phyloP scores from a whole-genome alignment of 2,888 invertebrate genomes.

The Ochlodes sylvanus region DNA sequence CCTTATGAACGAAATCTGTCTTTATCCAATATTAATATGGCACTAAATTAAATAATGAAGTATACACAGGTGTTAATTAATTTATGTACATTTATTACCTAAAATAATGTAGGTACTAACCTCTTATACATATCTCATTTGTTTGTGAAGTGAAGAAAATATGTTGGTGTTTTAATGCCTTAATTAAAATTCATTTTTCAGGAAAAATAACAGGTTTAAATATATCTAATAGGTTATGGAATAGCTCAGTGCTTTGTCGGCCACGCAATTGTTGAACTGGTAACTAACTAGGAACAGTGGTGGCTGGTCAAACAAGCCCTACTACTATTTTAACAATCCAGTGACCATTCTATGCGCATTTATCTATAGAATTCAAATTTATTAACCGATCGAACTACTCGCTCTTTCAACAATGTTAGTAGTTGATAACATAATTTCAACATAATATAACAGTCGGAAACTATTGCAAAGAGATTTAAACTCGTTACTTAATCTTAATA shows the following conservation, averaged over 20 bases:
- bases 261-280: constrained; percentile 9
- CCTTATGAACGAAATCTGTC: too few relatives aligned
- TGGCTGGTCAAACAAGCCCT: constrained; percentile 33
- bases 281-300: constrained; percentile 8
- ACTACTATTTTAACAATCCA: constrained; percentile 21
- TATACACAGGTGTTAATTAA: too few relatives aligned
- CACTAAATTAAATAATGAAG: too few relatives aligned
- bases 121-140: too few relatives aligned
- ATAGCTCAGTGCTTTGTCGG: neutral
- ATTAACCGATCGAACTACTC: neutral
- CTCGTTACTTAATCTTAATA: too few relatives aligned
- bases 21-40: too few relatives aligned
- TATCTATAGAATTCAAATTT: constrained; percentile 23
- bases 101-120: too few relatives aligned
- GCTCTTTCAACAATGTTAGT: constrained; percentile 3
- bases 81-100: too few relatives aligned
- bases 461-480: too few relatives aligned
- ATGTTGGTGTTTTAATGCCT: too few relatives aligned
- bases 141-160: too few relatives aligned
- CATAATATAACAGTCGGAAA: too few relatives aligned
- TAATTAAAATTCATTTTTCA: neutral
- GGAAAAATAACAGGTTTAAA: neutral
- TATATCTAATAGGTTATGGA: neutral
- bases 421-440: neutral
- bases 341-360: constrained; percentile 14